Evolutionary conservation across 2,113 vertebrate genomes (phyloP).

Genomic region (Tonatia bakeri): DNA sequence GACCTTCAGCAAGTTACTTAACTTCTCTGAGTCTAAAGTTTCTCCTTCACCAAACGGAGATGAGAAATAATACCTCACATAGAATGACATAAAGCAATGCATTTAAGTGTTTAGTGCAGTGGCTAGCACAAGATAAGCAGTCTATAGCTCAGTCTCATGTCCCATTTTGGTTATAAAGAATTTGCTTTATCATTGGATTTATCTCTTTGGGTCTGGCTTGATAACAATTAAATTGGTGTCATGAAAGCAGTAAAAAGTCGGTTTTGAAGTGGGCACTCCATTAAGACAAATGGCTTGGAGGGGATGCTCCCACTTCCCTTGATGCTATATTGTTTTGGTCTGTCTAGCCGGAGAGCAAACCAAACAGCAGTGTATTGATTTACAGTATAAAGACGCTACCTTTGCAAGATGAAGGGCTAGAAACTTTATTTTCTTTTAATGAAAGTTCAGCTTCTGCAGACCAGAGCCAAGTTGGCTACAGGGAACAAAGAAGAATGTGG

Average conservation of each 20-base stretch:
- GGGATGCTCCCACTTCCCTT: neutral
- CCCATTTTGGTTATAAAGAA: slow-evolving; percentile 1
- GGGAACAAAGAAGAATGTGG: slow-evolving; percentile 28
- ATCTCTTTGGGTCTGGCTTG: slow-evolving; percentile 37
- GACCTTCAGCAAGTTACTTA: neutral
- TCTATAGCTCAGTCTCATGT: neutral
- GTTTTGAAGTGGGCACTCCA: slow-evolving; percentile 23
- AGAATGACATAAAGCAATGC: neutral
- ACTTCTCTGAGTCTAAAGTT: neutral
- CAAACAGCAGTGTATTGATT: slow-evolving; percentile 48
- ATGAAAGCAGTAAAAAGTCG: neutral
- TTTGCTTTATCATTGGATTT: slow-evolving; percentile 16
- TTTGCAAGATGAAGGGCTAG: slow-evolving; percentile 59
- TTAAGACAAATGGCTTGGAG: slow-evolving; percentile 50
- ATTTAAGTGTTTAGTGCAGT: neutral
- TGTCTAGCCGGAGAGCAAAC: slow-evolving; percentile 41
- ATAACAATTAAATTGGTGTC: slow-evolving; percentile 23
- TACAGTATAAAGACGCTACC: slow-evolving; percentile 46
- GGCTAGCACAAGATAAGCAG: neutral
- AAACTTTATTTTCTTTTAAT: slow-evolving; percentile 67
- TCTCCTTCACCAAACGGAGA: neutral
- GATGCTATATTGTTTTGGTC: slow-evolving; percentile 46
- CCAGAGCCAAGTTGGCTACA: neutral
- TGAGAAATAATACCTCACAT: neutral
- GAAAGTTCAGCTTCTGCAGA: slow-evolving; percentile 57